phyloP scores from a whole-genome alignment of 2,113 vertebrate genomes.

The Myocastor coypus region DNA sequence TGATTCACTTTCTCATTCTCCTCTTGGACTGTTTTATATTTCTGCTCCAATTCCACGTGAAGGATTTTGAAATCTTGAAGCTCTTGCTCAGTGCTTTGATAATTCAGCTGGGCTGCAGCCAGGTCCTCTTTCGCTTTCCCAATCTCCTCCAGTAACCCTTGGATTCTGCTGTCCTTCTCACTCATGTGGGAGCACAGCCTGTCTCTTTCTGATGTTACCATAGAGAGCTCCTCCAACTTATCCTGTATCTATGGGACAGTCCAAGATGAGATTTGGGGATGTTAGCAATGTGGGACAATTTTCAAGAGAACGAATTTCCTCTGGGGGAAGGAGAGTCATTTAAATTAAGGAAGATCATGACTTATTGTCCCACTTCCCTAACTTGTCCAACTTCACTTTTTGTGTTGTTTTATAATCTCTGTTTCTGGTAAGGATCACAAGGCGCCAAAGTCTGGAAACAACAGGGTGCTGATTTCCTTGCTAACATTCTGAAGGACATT shows the following conservation, averaged over 20 bases:
- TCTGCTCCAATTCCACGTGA: constrained; percentile 76
- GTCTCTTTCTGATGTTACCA: constrained; percentile 86
- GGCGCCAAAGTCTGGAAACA: neutral
- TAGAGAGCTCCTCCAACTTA: constrained; percentile 84
- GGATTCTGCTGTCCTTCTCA: constrained; percentile 78
- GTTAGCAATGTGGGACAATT: neutral
- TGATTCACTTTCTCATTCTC: constrained; percentile 80
- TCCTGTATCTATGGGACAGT: constrained; percentile 84
- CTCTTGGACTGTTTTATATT: constrained; percentile 70
- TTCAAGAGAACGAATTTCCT: neutral
- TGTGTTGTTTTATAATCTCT: neutral
- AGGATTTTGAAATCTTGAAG: constrained; percentile 80
- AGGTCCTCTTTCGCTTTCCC: constrained; percentile 76
- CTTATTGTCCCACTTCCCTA: neutral
- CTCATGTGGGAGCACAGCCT: constrained; percentile 81
- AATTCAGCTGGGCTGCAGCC: constrained; percentile 74
- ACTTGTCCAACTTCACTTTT: neutral
- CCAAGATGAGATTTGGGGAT: neutral
- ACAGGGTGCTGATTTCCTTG: neutral
- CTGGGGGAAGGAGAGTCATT: neutral
- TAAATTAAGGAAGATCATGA: neutral
- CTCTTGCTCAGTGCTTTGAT: constrained; percentile 68
- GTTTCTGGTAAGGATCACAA: neutral
- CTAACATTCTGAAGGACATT: neutral
- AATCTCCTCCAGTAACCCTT: constrained; percentile 81